These are phyloP conservation scores for Rhagoletis pomonella DNA, from an alignment of 1,140 invertebrate genomes.

Conservation along the genomic window DNA sequence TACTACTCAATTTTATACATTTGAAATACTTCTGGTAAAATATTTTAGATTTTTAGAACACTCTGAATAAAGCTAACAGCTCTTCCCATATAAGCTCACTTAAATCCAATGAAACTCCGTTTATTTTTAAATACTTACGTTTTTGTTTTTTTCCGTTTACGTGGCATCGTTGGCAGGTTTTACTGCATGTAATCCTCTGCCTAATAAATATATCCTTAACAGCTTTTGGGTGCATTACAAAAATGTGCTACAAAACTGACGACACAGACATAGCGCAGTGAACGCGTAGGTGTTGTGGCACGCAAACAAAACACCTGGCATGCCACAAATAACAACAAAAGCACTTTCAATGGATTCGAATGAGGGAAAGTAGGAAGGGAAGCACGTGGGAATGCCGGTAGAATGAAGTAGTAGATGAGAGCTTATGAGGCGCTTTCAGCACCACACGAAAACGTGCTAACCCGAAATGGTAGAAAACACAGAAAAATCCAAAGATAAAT, in stretches of 20 bases:
- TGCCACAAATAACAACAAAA: not conserved
- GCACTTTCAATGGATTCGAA: not conserved
- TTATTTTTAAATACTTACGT: not conserved
- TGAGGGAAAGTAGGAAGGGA: not conserved
- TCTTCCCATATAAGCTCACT: too few species aligned
- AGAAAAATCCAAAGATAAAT: not conserved
- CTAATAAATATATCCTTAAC: not conserved
- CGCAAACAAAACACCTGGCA: not conserved
- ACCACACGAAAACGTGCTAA: conserved; percentile 2
- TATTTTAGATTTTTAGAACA: too few species aligned
- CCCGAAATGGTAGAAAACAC: not conserved
- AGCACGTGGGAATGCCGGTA: not conserved
- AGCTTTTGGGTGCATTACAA: not conserved
- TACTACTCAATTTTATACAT: too few species aligned
- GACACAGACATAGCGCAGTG: too few species aligned
- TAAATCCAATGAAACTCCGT: too few species aligned
- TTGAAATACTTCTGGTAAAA: too few species aligned
- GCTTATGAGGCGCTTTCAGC: not conserved
- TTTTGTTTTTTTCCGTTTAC: not conserved
- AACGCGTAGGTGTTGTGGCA: not conserved
- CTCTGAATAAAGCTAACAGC: too few species aligned
- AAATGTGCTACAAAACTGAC: not conserved
- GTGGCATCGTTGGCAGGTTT: not conserved
- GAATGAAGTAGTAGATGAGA: not conserved
- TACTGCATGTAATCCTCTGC: not conserved